phyloP scores from a whole-genome alignment of 2,888 invertebrate species.

The Apotomis capreana region DNA sequence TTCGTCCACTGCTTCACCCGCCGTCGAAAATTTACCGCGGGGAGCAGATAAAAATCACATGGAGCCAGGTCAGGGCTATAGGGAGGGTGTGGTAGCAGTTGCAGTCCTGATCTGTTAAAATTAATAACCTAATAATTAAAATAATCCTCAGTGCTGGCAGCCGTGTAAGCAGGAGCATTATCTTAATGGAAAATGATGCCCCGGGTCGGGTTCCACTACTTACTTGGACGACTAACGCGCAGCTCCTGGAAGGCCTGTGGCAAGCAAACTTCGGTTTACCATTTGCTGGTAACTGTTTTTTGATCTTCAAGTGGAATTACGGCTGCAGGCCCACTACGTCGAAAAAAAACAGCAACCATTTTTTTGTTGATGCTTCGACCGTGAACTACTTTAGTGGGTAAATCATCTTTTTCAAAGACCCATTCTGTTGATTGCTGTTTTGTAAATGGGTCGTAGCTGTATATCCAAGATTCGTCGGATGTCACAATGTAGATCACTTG shows the following conservation, averaged over 20 bases:
- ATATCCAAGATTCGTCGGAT: no score
- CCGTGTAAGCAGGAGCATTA: not conserved
- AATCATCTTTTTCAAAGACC: conserved; percentile 17
- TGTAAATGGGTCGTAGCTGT: no score
- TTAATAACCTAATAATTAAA: no score
- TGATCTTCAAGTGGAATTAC: no score
- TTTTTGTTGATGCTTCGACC: not conserved
- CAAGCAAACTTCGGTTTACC: not conserved
- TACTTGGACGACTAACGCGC: not conserved
- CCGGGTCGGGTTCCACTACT: not conserved
- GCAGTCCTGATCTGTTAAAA: not conserved
- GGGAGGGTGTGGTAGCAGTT: no score
- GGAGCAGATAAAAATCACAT: conserved; percentile 43
- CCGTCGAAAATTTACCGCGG: not conserved
- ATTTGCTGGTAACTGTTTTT: no score
- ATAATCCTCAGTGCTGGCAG: not conserved
- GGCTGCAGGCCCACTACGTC: no score
- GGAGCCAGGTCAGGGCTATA: conserved; percentile 24
- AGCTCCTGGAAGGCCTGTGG: not conserved
- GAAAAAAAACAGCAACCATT: not conserved
- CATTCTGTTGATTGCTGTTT: conserved; percentile 1
- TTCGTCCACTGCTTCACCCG: not conserved
- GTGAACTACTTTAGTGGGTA: conserved; percentile 3
- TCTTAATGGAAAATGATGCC: conserved; percentile 9
- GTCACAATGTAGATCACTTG: conserved; percentile 29